These are phyloP conservation scores for Scaptodrosophila latifasciaeformis DNA, from an alignment of 2,888 invertebrate genomes.

Conservation along the genomic window DNA sequence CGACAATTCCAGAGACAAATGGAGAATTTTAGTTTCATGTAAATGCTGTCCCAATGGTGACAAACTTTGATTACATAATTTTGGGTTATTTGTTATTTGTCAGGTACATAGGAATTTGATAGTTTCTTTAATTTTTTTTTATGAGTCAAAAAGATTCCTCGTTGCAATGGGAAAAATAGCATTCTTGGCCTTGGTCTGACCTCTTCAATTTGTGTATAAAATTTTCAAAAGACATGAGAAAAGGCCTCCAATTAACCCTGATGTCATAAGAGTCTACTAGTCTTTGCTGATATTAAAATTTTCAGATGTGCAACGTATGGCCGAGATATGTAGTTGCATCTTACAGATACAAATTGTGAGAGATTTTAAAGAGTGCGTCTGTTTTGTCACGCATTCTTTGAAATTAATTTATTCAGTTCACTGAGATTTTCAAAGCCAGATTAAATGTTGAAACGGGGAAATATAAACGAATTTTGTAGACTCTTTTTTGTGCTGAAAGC, in stretches of 20 bases:
- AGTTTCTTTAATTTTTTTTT: too few relatives aligned
- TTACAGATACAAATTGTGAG: constrained; percentile 36
- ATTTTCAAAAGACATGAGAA: too few relatives aligned
- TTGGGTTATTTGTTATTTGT: background rate
- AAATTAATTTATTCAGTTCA: constrained; percentile 64
- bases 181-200: constrained; percentile 9
- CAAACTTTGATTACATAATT: constrained; percentile 57
- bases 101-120: too few relatives aligned
- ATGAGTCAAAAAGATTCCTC: too few relatives aligned
- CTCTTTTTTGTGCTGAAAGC: too few relatives aligned
- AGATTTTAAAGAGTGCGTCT: background rate
- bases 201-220: background rate
- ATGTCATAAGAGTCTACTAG: constrained; percentile 47
- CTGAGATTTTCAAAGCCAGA: constrained; percentile 53
- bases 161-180: constrained; percentile 19
- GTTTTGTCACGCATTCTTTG: constrained; percentile 50
- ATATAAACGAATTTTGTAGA: too few relatives aligned
- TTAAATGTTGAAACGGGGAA: constrained; percentile 34
- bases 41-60: constrained; percentile 12
- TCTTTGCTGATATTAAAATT: background rate
- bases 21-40: constrained; percentile 30
- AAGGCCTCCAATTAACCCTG: constrained; percentile 39
- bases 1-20: constrained; percentile 8
- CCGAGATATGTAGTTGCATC: constrained; percentile 19
- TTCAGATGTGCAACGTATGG: background rate